Base-by-base conservation (phyloP, 2,113 vertebrate species). In the Riparia riparia region DNA sequence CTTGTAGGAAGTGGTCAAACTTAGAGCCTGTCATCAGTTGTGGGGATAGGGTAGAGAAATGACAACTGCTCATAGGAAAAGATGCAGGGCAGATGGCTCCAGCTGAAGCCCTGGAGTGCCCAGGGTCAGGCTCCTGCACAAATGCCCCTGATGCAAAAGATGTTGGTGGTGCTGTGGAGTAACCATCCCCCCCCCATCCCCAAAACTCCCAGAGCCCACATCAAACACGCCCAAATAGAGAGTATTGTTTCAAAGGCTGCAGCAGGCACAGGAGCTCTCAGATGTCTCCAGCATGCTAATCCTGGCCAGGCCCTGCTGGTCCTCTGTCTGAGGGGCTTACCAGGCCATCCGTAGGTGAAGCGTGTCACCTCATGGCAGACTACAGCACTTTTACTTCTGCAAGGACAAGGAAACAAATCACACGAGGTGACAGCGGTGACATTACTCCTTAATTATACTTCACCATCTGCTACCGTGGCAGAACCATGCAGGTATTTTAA, bases 371-470 rank as follows among this genome's bases (percentile, higher is more conserved):
- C 82, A 94, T 63, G 85, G 88, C 88, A 96, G 83, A 39, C 82
- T 34, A 61, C 90, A 65, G 89, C 91, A 93, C 93, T 97, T 90
- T 89, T 90, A 93, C 90, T 92, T 81, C 77, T 42, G 41, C 53
- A 78, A 96, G 92, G 86, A 76, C 60, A 68, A 56, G n/a, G 76
- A 60, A 78, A 94, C 65, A 89, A 95, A 93, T 77, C 82, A 92
- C 56, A 64, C 1, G 4, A 92, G 72, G 82, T 3, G 6, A 84
- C 61, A 29, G 76, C 2, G 63, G 41, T 17, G 77, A 89, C 84
- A 85, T 49, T 68, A 78, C 65, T 90, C 73, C 85, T 93, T 80
- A 90, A 86, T 79, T 86, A 60, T 49, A 74, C 77, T 86, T 72
- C 5, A 7, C 96, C 95, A 96, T 92, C 96, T 92, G 92, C 86